Base-by-base conservation (phyloP, 1,140 invertebrate genomes). In the Heliothis subflexa region DNA sequence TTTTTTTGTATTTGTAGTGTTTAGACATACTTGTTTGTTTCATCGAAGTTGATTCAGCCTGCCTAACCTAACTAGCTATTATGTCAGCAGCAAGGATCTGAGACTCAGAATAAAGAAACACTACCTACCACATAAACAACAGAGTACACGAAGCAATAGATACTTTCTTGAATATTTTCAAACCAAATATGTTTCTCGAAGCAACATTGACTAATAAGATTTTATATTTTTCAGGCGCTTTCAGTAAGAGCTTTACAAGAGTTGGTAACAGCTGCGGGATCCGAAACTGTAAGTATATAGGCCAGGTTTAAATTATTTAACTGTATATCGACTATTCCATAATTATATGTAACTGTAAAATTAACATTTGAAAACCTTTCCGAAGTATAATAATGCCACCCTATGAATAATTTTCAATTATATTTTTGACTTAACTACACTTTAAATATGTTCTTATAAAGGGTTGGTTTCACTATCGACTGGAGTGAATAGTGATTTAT, bases 191-290 rank as follows among this genome's bases (percentile, higher is more conserved):
- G 0, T 9, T 2, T 18, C 9, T 57, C 21, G 10, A 59, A 4
- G 16, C 16, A 25, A 21, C 5, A 25, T 59, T 61, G 13, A 47
- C 59, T 13, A 25, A 28, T 55, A 50, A 57, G n/a, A 11, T 14
- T 21, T 4, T 47, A 1, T 55, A 47, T 0, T 80, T 90, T 88
- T 13, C 98, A 99, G 96, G 99, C 99, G n/a, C 95, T 99, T 74
- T 99, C 99, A 78, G 99, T 99, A 62, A 96, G 99, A 91, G 99
- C 99, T 74, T 95, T 99, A 55, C 99, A 99, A 95, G 99, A 99
- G 95, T 96, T 99, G 90, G 98, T 99, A 10, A 99, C 98, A 55
- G 98, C 98, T 9, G 97, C 98, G 52, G 97, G 97, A 76, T 97
- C 97, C 54, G 97, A 98, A 96, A 97, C 97, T 95, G 98, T 98